Percentiles rank a stretch among this genome's conserved stretches.
phyloP scores from a whole-genome alignment of 2,113 vertebrate species.

The Esox niger region DNA sequence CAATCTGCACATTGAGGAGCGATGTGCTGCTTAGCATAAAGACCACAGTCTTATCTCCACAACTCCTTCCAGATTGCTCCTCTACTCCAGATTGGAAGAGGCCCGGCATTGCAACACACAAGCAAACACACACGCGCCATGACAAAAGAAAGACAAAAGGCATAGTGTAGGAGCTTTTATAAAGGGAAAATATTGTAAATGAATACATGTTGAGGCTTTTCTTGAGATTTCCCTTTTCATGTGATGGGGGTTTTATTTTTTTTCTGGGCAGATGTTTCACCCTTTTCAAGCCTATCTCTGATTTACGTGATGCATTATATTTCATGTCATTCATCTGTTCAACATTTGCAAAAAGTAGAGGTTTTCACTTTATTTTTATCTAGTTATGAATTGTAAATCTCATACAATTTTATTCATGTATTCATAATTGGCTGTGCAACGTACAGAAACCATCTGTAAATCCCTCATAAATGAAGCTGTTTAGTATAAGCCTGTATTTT shows the following conservation, averaged over 20 bases:
- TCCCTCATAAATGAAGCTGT: not conserved
- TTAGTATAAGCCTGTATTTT: too few species aligned
- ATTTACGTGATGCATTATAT: too few species aligned
- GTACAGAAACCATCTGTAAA: not conserved
- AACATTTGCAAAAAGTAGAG: not conserved
- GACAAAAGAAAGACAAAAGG: conserved; percentile 54
- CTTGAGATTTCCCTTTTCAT: not conserved
- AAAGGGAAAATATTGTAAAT: conserved; percentile 16
- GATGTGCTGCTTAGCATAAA: conserved; percentile 70
- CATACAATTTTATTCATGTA: not conserved
- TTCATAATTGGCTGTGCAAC: not conserved
- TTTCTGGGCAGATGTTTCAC: not conserved
- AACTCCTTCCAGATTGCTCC: conserved; percentile 23
- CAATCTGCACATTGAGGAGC: conserved; percentile 36
- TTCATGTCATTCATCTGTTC: too few species aligned
- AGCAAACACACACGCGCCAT: conserved; percentile 40
- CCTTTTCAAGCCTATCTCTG: not conserved
- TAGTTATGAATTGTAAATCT: not conserved
- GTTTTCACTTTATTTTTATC: not conserved
- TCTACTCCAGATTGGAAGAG: conserved; percentile 25
- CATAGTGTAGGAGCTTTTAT: conserved; percentile 20
- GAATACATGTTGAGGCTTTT: not conserved
- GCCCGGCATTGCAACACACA: conserved; percentile 37
- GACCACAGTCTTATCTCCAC: conserved; percentile 67
- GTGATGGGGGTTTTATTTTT: conserved; percentile 11